Evolutionary conservation across 2,113 vertebrate genomes (phyloP).

Genomic region (Ctenomys sociabilis): DNA sequence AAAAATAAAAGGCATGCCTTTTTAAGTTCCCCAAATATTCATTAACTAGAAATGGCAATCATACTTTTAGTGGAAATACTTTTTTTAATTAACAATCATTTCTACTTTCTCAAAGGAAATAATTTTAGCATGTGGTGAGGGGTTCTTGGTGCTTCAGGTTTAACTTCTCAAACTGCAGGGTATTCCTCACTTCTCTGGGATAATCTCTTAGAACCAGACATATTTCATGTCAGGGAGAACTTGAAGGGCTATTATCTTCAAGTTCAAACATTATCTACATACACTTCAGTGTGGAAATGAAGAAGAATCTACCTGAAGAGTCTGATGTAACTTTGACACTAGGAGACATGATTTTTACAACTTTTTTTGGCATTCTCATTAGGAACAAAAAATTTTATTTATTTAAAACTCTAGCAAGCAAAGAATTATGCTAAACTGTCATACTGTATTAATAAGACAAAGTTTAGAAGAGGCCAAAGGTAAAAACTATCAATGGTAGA

Average conservation of each 20-base stretch:
- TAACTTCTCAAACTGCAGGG: not conserved
- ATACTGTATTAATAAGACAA: not conserved
- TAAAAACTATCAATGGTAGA: not conserved
- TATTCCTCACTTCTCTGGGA: not conserved
- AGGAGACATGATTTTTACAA: not conserved
- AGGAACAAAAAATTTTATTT: not conserved
- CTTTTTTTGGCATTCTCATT: not conserved
- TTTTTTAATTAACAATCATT: not conserved
- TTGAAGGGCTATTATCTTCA: not conserved
- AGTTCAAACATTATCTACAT: not conserved
- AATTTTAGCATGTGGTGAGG: not conserved
- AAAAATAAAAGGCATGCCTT: not conserved
- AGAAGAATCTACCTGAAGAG: not conserved
- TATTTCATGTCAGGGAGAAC: not conserved
- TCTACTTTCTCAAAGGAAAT: conserved; percentile 37
- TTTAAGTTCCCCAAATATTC: not conserved
- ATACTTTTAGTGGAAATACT: not conserved
- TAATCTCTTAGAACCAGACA: not conserved
- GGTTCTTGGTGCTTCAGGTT: not conserved
- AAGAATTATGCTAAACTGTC: not conserved
- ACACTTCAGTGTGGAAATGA: not conserved
- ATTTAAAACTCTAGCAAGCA: not conserved
- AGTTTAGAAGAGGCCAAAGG: not conserved
- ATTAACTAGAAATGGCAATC: not conserved
- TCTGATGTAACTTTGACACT: not conserved